A percentile compares a stretch with the other conserved stretches of the same genome.
phyloP scores from a whole-genome alignment of 2,797 vertebrate genomes.

The Rhinophrynus dorsalis region DNA sequence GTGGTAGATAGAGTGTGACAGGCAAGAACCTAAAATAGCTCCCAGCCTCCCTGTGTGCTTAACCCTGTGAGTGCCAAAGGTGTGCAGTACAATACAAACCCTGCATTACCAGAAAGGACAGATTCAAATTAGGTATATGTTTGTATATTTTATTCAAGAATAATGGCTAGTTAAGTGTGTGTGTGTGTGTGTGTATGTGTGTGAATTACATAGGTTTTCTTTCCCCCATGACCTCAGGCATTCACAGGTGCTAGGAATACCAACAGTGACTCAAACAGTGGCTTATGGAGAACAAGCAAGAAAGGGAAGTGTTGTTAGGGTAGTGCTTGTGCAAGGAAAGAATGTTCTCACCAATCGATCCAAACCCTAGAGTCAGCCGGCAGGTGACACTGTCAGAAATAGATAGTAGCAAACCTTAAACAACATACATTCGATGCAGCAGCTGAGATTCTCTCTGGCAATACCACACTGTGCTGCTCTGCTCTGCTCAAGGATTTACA shows the following conservation, averaged over 20 bases:
- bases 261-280: neutral
- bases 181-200: no score
- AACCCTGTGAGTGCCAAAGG: neutral
- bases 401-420: conserved; percentile 11
- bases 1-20: conserved; percentile 19
- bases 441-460: conserved; percentile 22
- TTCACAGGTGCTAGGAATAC: neutral
- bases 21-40: conserved; percentile 14
- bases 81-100: no score
- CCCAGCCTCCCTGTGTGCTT: neutral
- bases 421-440: neutral
- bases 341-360: conserved; percentile 15
- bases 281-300: neutral
- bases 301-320: conserved; percentile 16
- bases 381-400: conserved; percentile 34
- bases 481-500: neutral
- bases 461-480: neutral
- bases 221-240: neutral
- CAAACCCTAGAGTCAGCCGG: conserved; percentile 21
- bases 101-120: no score
- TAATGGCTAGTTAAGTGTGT: no score
- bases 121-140: no score
- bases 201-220: no score
- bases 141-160: no score
- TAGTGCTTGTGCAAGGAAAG: neutral